Conservation (phyloP, 2,888 invertebrate genomes). For the Seira musarum region DNA sequence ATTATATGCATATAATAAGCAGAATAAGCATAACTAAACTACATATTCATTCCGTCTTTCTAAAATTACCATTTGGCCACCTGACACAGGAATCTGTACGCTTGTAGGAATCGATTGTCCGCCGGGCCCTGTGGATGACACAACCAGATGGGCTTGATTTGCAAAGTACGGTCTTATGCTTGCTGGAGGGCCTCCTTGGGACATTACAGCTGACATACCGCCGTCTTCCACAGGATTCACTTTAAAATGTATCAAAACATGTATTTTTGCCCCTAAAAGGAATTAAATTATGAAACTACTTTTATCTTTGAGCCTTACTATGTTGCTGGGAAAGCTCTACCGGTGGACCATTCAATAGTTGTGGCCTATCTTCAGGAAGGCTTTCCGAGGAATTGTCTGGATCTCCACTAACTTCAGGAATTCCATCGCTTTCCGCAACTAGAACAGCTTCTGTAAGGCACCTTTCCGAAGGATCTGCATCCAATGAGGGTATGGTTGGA, state of each 20-base stretch:
- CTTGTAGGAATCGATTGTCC: constrained; percentile 37
- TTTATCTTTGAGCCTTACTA: constrained; percentile 32
- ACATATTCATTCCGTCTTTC: neutral
- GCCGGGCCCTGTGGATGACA: constrained; percentile 51
- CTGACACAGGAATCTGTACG: constrained; percentile 46
- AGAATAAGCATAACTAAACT: neutral
- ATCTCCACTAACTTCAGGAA: constrained; percentile 56
- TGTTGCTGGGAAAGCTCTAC: constrained; percentile 62
- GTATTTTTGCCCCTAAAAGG: neutral
- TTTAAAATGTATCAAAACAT: neutral
- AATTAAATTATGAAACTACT: neutral
- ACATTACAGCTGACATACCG: constrained; percentile 33
- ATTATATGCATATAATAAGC: no score
- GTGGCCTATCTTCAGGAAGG: constrained; percentile 47
- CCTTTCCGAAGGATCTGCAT: constrained; percentile 50
- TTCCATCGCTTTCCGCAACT: constrained; percentile 42
- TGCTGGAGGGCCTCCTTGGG: constrained; percentile 39
- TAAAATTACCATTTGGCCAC: constrained; percentile 53
- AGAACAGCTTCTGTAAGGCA: constrained; percentile 55
- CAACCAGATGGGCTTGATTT: constrained; percentile 59
- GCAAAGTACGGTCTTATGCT: constrained; percentile 48
- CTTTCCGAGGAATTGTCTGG: constrained; percentile 39
- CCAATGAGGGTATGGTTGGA: constrained; percentile 13
- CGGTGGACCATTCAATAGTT: constrained; percentile 59
- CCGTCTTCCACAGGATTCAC: constrained; percentile 43